These are phyloP conservation scores for Agrotis exclamationis DNA, from an alignment of 2,888 invertebrate species.

Conservation along the genomic window DNA sequence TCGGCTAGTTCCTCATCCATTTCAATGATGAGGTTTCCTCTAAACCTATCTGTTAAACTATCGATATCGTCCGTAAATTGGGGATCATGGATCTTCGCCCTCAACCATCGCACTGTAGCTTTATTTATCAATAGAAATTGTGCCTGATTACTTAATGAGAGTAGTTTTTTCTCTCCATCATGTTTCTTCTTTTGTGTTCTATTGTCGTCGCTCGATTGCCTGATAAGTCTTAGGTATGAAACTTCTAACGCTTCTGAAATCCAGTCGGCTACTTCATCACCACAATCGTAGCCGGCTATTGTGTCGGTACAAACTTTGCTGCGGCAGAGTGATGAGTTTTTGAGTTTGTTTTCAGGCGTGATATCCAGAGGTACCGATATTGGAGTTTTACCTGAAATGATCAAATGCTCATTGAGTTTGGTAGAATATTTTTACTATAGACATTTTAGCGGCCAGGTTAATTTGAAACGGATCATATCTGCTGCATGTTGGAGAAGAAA, in stretches of 20 bases:
- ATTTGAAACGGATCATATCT: too few relatives aligned
- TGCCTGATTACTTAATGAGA: slow-evolving; percentile 95
- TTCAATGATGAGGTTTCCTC: slow-evolving; percentile 97
- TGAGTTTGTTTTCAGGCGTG: slow-evolving; percentile 66
- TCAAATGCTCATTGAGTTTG: background rate
- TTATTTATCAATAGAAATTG: slow-evolving; percentile 96
- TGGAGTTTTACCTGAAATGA: slow-evolving; percentile 86
- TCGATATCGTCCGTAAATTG: slow-evolving; percentile 89
- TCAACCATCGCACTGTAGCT: slow-evolving; percentile 94
- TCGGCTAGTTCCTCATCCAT: slow-evolving; percentile 95
- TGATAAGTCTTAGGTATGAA: slow-evolving; percentile 93
- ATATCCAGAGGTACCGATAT: slow-evolving; percentile 90
- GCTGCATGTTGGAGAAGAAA: too few relatives aligned
- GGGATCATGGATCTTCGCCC: slow-evolving; percentile 90
- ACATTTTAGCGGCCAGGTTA: too few relatives aligned
- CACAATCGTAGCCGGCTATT: slow-evolving; percentile 96
- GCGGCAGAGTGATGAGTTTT: slow-evolving; percentile 91
- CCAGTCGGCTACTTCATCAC: slow-evolving; percentile 95
- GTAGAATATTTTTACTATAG: background rate
- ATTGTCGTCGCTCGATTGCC: slow-evolving; percentile 88
- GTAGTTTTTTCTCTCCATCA: slow-evolving; percentile 72
- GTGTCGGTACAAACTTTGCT: slow-evolving; percentile 97
- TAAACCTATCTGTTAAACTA: slow-evolving; percentile 94
- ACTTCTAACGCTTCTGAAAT: slow-evolving; percentile 93
- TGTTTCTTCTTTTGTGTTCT: slow-evolving; percentile 80